phyloP scores from a whole-genome alignment of 2,113 vertebrate genomes.

The Fregetta grallaria region DNA sequence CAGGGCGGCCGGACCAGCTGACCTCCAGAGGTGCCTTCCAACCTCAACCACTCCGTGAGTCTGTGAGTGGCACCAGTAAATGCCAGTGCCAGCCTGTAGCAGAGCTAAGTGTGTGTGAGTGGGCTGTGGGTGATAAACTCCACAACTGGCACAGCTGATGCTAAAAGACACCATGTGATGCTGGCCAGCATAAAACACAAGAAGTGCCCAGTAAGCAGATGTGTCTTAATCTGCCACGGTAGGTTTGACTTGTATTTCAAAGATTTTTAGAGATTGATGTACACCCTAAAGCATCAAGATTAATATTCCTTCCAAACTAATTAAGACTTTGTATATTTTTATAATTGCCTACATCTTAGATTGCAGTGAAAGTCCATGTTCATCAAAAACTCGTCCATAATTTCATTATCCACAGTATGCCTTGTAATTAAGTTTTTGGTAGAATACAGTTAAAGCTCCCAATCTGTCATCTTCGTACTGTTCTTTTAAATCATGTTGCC shows the following conservation, averaged over 20 bases:
- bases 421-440: constrained; percentile 10
- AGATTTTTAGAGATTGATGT: neutral
- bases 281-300: neutral
- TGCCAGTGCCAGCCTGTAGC: neutral
- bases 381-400: neutral
- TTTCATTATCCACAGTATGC: neutral
- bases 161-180: neutral
- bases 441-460: neutral
- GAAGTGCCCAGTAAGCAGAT: neutral
- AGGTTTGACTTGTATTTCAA: neutral
- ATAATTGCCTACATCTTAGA: neutral
- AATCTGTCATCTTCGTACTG: neutral
- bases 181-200: neutral
- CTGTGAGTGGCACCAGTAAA: neutral
- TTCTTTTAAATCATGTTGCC: neutral
- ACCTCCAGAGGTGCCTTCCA: neutral
- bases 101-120: neutral
- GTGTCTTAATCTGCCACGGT: neutral
- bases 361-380: neutral
- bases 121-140: neutral
- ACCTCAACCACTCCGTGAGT: neutral
- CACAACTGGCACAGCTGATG: neutral
- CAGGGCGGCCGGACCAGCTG: neutral
- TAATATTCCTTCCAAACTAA: constrained; percentile 5
- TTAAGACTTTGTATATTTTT: neutral